Evolutionary conservation across 2,888 invertebrate species (phyloP).

Genomic region (Clunio marinus): DNA sequence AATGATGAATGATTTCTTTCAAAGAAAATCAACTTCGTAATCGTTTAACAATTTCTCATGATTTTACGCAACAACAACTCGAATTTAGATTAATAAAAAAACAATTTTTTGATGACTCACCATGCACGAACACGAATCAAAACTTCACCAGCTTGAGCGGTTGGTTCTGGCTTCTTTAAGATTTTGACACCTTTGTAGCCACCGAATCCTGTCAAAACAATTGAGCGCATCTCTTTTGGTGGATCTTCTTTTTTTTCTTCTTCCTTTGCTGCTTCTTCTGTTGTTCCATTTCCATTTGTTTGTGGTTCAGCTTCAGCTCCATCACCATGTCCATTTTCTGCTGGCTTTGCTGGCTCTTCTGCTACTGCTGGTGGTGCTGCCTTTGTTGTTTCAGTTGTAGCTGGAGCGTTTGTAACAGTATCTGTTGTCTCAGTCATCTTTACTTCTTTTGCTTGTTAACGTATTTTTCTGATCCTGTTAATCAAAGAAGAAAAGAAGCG

Average conservation of each 20-base stretch:
- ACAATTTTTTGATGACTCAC: conserved; percentile 56
- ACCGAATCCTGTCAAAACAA: conserved; percentile 80
- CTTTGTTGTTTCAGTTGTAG: neutral
- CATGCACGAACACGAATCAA: conserved; percentile 80
- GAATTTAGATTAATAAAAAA: neutral
- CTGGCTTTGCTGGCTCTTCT: conserved; percentile 46
- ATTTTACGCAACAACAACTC: neutral
- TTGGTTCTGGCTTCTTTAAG: conserved; percentile 72
- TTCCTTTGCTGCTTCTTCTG: conserved; percentile 53
- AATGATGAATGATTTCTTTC: neutral
- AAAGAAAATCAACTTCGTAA: neutral
- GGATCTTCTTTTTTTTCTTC: conserved; percentile 58
- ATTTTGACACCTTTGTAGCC: conserved; percentile 81
- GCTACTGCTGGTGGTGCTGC: conserved; percentile 5
- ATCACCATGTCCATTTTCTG: conserved; percentile 50
- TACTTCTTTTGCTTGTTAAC: neutral
- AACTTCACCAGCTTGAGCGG: conserved; percentile 68
- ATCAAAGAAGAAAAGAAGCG: neutral
- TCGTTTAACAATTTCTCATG: neutral
- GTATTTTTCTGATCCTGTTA: neutral
- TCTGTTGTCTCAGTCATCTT: conserved; percentile 8
- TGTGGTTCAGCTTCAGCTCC: conserved; percentile 51
- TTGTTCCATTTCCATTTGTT: conserved; percentile 4
- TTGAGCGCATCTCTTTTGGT: conserved; percentile 79
- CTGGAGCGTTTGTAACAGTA: neutral